phyloP scores from a whole-genome alignment of 2,888 invertebrate genomes.

The Phyllotreta cruciferae region DNA sequence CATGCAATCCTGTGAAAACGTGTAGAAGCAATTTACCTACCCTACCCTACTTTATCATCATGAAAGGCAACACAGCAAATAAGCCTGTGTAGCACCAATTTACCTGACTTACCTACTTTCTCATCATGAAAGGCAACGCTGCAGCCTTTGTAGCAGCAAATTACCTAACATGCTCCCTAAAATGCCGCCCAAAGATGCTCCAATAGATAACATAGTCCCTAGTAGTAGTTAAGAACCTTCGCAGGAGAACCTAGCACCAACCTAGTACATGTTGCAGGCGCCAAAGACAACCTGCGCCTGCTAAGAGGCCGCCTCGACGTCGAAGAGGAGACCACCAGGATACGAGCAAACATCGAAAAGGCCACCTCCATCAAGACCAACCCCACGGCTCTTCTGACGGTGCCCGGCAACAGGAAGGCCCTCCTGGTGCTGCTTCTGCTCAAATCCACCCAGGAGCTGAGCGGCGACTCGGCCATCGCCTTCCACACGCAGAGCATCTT shows the following conservation, averaged over 20 bases:
- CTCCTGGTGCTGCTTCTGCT: conserved; percentile 68
- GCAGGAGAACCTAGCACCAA: no score
- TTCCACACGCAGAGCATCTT: conserved; percentile 67
- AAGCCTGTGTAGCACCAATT: no score
- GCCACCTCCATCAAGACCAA: conserved; percentile 63
- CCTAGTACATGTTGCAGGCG: conserved; percentile 43
- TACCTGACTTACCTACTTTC: no score
- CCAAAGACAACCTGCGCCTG: conserved; percentile 61
- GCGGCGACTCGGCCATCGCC: conserved; percentile 69
- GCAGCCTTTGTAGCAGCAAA: no score
- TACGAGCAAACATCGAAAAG: conserved; percentile 51
- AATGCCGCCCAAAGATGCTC: no score
- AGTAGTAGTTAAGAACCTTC: background rate
- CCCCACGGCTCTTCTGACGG: conserved; percentile 65
- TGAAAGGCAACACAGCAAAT: no score
- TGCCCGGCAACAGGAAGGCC: conserved; percentile 68
- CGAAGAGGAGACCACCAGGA: conserved; percentile 57
- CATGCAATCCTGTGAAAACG: no score
- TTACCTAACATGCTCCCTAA: no score
- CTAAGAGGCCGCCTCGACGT: conserved; percentile 62
- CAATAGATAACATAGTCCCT: no score
- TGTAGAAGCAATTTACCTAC: no score
- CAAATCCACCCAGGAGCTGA: conserved; percentile 63
- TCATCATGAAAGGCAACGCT: no score
- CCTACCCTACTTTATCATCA: no score